These are phyloP conservation scores for Lamprologus sp. DNA, from an alignment of 2,113 vertebrate species.

Conservation along the genomic window DNA sequence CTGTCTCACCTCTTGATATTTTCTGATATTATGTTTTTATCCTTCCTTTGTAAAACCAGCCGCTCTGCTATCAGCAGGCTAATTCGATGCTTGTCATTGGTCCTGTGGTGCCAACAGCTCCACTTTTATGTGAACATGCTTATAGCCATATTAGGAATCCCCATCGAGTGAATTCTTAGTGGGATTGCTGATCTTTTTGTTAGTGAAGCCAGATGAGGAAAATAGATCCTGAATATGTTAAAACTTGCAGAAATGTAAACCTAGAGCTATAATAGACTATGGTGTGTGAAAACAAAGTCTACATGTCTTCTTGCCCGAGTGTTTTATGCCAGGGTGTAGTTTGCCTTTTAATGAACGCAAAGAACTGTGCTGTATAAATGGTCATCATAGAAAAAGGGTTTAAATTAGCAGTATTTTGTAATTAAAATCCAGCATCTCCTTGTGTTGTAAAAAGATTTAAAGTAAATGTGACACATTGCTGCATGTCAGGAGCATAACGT, in stretches of 20 bases:
- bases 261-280: background rate
- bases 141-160: background rate
- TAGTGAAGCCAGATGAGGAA: background rate
- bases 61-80: background rate
- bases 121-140: background rate
- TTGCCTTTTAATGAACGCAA: background rate
- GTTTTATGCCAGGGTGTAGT: background rate
- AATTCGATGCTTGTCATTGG: background rate
- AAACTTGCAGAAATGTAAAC: background rate
- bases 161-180: background rate
- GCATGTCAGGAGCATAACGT: background rate
- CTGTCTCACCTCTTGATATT: background rate
- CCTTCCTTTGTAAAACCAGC: background rate
- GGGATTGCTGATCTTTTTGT: background rate
- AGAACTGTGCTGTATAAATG: background rate
- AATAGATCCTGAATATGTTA: background rate
- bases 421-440: background rate
- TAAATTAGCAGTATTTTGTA: background rate
- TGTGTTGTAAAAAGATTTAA: background rate
- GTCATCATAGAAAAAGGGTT: background rate
- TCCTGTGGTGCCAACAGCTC: background rate
- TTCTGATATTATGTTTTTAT: background rate
- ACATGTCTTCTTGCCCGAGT: accelerated
- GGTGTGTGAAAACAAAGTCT: background rate
- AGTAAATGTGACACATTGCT: background rate